phyloP scores from a whole-genome alignment of 2,888 invertebrate species.

The Tenthredo notha region DNA sequence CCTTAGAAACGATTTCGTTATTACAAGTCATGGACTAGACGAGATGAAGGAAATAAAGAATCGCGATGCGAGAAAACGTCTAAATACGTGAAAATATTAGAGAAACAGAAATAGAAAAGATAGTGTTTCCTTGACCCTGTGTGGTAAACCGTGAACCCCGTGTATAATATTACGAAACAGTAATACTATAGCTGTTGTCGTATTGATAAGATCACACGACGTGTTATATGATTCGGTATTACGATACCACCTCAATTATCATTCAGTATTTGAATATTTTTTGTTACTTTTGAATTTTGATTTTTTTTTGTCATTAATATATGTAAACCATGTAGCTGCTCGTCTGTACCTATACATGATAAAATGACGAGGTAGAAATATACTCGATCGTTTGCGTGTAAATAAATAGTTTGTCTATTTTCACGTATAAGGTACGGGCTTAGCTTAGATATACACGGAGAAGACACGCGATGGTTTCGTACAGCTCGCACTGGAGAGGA shows the following conservation, averaged over 20 bases:
- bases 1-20: constrained; percentile 4
- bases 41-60: neutral
- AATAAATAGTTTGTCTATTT: constrained; percentile 42
- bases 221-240: neutral
- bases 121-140: constrained; percentile 21
- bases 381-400: neutral
- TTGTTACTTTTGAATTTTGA: neutral
- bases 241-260: neutral
- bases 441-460: neutral
- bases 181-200: neutral
- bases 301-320: neutral
- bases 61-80: neutral
- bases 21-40: neutral
- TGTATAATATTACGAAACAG: constrained; percentile 23
- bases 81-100: neutral
- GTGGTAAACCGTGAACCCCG: constrained; percentile 25
- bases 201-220: neutral
- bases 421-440: neutral
- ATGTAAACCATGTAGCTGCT: neutral
- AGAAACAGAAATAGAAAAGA: neutral
- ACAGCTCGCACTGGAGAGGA: neutral
- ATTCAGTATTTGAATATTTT: neutral
- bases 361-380: neutral
- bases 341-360: neutral
- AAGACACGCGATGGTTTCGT: constrained; percentile 26